These are phyloP conservation scores for Actinia tenebrosa DNA, from an alignment of 64 coral and sea anemone species.

Conservation along the genomic window DNA sequence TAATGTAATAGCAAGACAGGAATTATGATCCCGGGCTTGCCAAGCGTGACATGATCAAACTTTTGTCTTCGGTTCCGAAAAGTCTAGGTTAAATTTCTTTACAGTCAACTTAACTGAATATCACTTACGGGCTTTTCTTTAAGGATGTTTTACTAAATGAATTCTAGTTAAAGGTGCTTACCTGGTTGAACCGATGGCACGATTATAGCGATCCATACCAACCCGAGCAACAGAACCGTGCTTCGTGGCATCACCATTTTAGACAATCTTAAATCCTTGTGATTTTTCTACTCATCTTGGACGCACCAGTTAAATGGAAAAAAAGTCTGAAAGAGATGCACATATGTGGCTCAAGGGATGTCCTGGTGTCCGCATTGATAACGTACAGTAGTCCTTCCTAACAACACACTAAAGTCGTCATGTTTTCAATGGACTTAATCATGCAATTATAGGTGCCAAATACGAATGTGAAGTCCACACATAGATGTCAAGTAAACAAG, in stretches of 20 bases:
- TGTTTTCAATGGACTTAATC: slow-evolving; percentile 5
- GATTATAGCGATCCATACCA: neutral
- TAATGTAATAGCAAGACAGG: neutral
- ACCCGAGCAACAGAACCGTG: neutral
- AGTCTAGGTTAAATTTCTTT: neutral
- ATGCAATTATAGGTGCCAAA: slow-evolving; percentile 17
- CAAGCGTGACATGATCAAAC: neutral
- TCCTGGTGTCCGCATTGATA: neutral
- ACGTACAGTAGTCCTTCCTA: neutral
- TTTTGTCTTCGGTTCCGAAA: neutral
- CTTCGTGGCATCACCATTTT: neutral
- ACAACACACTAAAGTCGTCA: neutral
- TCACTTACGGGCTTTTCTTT: neutral
- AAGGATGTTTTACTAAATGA: neutral
- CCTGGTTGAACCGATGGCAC: neutral
- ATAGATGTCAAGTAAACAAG: neutral
- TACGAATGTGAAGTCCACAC: neutral
- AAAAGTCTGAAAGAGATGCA: neutral
- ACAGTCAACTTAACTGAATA: neutral
- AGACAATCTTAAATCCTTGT: neutral
- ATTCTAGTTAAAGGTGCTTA: neutral
- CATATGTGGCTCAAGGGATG: neutral
- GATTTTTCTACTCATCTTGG: neutral
- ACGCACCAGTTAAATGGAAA: neutral
- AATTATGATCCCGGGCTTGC: neutral